Percentiles rank a stretch among this genome's conserved stretches.
Conservation (phyloP, 2,888 invertebrate genomes). For the Cylloceria caligata region DNA sequence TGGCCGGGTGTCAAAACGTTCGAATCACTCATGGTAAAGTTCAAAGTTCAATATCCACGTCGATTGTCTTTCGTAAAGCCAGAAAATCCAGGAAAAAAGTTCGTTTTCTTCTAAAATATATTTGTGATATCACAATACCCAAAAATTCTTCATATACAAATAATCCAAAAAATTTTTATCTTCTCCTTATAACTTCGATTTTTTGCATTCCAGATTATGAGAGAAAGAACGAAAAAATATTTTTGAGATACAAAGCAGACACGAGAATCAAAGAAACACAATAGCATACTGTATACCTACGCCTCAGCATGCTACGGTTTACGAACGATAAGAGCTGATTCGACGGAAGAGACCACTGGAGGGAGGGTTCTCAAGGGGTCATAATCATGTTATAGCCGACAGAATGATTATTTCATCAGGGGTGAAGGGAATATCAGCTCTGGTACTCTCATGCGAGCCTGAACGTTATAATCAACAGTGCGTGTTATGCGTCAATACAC, state of each 20-base stretch:
- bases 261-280: not conserved
- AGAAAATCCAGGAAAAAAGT: not conserved
- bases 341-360: conserved; percentile 10
- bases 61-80: not conserved
- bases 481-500: not conserved
- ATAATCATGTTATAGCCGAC: not conserved
- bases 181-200: not conserved
- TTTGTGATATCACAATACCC: not conserved
- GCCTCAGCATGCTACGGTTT: not conserved
- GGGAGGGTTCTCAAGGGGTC: not conserved
- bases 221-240: not conserved
- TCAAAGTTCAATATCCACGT: not conserved
- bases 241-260: not conserved
- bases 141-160: not conserved
- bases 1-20: conserved; percentile 86
- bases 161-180: not conserved
- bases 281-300: not conserved
- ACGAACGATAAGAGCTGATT: conserved; percentile 26
- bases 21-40: conserved; percentile 32
- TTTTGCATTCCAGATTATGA: not conserved
- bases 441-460: not conserved
- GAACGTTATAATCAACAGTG: not conserved
- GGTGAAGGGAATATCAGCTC: conserved; percentile 1
- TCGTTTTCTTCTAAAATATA: not conserved
- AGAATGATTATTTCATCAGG: not conserved